Evolutionary conservation across 2,888 invertebrate species (phyloP), one percentile per base, ranked within the genome.

Genomic region (Zaprionus obscuricornis): DNA sequence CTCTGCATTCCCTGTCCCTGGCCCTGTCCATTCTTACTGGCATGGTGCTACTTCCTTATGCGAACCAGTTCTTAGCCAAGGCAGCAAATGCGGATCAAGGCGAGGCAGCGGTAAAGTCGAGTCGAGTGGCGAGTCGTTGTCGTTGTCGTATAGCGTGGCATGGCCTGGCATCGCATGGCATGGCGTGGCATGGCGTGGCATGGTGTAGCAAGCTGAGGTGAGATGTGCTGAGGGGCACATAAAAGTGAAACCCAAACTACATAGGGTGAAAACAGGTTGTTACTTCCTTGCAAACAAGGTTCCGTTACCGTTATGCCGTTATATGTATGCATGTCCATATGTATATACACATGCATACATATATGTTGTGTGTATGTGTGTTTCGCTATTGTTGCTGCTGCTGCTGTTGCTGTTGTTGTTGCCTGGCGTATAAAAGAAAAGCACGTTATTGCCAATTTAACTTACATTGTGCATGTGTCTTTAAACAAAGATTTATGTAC

Each of bases 281-380:
- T 79, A 79, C 85, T 79, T 79, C 83, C 78, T 85, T 77, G 84
- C 81, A 82, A 82, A 82, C 81, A 82, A 82, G 86, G 86, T 85
- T 82, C 86, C 81, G 86, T 85, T 85, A 84, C 84, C 84, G 86
- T 76, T 82, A 79, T 77, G 67, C 71, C 66, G 42, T 57, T 70
- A 74, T 46, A 46, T 69, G 33, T 66, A 74, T 74, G 40, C 40
- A 56, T 36, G 43, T 55, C 29, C 10, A 39, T 54, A 4, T 42
- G 13, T 29, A 4, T 43, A 10, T 29, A 10, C 26, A 7, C 43
- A 7, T 47, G 33, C 17, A 14, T 55, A 18, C 20, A 11, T 40
- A 13, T 24, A 20, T 37, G 5, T 18, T 52, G 24, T 46, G 17
- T 52, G 34, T 39, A 36, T 37, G 14, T 50, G 26, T 37, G 37